Base-by-base conservation (phyloP, 2,797 vertebrate species). In the Spheniscus humboldti region DNA sequence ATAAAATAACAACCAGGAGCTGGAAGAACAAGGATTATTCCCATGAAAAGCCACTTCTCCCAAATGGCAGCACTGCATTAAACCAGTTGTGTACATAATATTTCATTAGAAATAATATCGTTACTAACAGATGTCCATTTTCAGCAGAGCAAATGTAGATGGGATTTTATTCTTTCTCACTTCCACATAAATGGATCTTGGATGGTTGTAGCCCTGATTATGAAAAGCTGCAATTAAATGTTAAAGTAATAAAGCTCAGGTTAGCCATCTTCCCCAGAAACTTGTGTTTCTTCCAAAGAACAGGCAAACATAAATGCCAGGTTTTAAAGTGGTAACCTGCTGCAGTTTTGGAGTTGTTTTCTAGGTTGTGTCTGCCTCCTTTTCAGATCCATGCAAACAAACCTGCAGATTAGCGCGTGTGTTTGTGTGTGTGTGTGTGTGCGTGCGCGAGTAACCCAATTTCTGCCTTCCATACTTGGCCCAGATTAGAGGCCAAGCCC, bases 121-220 rank as follows among this genome's bases (percentile, higher is more conserved):
- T 97, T 97, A 97, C 89, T 76, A 97, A 94, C 87, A 76, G 95
- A 94, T 95, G 96, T 94, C 94, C 91, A 59, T 98, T 98, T 85
- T 73, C 88, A 71, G 52, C 83, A 76, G 69, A 60, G 86, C 83
- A 96, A 97, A 88, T 53, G 73, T 94, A 87, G 96, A 97, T 71
- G 93, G 88, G 96, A 97, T 98, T 98, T 96, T 52, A 93, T 97
- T 96, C 86, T 98, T 98, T 97, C 92, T 95, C 79, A 95, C 97
- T 97, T 93, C 78, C 92, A 94, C 83, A 59, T 96, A 98, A 97
- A 96, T 94, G 91, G 91, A 97, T 97, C 97, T 97, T 20, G 96
- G 82, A 28, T 71, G 64, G 92, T 7, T 81, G 88, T 62, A 88
- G 74, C 74, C 71, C 86, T 73, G 96, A 95, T 96, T 91, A 94